A percentile compares a stretch with the other conserved stretches of the same genome.
These are phyloP conservation scores for Sminthurinus aureus DNA, from an alignment of 2,888 invertebrate genomes.

Conservation along the genomic window DNA sequence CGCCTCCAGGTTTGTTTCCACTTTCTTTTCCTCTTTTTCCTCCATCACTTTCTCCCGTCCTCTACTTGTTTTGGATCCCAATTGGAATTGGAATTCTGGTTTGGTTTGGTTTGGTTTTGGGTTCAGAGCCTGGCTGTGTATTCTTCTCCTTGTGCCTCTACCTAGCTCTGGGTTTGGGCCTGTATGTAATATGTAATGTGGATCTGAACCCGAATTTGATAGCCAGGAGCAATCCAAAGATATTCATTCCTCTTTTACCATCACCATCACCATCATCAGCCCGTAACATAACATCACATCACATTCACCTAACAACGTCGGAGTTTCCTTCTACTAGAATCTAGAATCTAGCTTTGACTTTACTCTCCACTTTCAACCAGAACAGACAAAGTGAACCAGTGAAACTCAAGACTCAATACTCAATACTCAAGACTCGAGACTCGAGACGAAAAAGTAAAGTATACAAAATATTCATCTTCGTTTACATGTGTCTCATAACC, in stretches of 20 bases:
- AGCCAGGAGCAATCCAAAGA: neutral
- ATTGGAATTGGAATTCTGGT: too few relatives aligned
- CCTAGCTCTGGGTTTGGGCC: too few relatives aligned
- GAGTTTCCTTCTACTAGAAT: too few relatives aligned
- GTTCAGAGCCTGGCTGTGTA: too few relatives aligned
- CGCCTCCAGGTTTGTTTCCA: slow-evolving; percentile 4
- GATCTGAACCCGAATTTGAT: neutral
- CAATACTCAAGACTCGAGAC: neutral
- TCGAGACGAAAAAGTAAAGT: slow-evolving; percentile 13
- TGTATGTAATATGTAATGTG: neutral
- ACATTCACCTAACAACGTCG: neutral
- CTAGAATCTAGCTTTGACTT: too few relatives aligned
- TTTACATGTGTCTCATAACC: too few relatives aligned
- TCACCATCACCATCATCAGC: neutral
- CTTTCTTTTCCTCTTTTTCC: neutral
- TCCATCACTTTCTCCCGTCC: neutral
- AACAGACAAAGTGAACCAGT: too few relatives aligned
- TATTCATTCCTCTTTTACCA: neutral
- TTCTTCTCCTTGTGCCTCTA: too few relatives aligned
- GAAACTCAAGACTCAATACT: neutral
- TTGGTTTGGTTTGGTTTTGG: too few relatives aligned
- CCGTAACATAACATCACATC: neutral
- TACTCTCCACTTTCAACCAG: too few relatives aligned
- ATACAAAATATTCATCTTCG: too few relatives aligned
- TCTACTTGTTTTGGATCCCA: neutral